Base-by-base conservation (phyloP, 2,888 invertebrate species). In the Cerastis rubricosa region DNA sequence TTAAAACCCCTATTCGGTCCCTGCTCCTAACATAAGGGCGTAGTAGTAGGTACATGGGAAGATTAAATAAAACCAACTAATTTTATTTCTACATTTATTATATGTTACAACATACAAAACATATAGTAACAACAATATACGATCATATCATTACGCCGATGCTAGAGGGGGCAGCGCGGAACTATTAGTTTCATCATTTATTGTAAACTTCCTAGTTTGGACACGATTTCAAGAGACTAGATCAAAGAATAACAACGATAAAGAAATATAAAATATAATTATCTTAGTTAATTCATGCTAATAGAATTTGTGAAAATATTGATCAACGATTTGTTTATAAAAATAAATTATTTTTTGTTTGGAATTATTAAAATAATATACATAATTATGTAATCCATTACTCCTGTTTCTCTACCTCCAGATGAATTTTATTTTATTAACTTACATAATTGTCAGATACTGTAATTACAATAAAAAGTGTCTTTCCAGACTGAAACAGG, bases 91-190 rank as follows among this genome's bases (percentile, higher is more conserved):
- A 92, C 93, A 88, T 94, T 91, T 92, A 92, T 92, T 92, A 89
- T 90, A 89, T 91, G 89, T 89, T 89, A 93, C 93, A 93, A 94
- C 92, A 94, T 93, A 93, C 90, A 93, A 93, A 94, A 94, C 93
- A 92, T 92, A 90, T 75, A 92, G 86, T 90, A 93, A 93, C 93
- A 94, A 92, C 91, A 89, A 91, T 91, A 89, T 88, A 88, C 86
- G 85, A 71, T 74, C 81, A 75, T 78, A 77, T 77, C 40, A 77
- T 79, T 71, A 74, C 76, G 80, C 78, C 65, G 80, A 71, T 77
- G 76, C 76, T 67, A 74, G 68, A 71, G 65, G 69, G 74, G 67
- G 78, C 72, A 74, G 74, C 81, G 71, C 81, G 43, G 75, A 72
- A 84, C 71, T 84, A 71, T 83, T 61, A 66, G 49, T 81, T 81